phyloP scores from a whole-genome alignment of 2,113 vertebrate species.

The Chunga burmeisteri region DNA sequence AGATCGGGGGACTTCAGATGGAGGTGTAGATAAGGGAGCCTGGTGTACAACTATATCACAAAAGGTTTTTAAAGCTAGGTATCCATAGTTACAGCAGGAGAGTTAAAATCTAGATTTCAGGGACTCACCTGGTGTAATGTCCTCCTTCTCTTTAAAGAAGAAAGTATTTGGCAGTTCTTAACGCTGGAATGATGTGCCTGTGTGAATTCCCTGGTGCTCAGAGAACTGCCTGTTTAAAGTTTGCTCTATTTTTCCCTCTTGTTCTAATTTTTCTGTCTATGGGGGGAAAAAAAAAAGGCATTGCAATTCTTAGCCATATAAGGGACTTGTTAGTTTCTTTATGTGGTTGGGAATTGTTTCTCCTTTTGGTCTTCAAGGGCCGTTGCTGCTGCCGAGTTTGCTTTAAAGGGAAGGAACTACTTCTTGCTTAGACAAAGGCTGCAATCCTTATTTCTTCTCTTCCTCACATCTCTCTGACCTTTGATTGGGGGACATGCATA shows the following conservation, averaged over 20 bases:
- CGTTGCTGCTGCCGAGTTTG: not conserved
- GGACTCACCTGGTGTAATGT: conserved; percentile 41
- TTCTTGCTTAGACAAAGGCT: conserved; percentile 6
- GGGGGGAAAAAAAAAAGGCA: not conserved
- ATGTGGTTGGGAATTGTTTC: conserved; percentile 48
- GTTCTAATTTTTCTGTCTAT: conserved; percentile 35
- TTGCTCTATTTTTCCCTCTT: conserved; percentile 39
- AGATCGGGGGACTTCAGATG: not conserved
- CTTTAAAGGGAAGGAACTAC: conserved; percentile 22
- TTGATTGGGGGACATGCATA: not conserved
- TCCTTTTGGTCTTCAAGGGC: conserved; percentile 52
- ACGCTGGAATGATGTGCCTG: conserved; percentile 1
- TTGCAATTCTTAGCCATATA: conserved; percentile 36
- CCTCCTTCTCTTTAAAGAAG: conserved; percentile 57
- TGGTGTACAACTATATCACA: not conserved
- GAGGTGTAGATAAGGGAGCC: not conserved
- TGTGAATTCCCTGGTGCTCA: not conserved
- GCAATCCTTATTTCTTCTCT: conserved; percentile 12
- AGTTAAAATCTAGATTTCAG: conserved; percentile 44
- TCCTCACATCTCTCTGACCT: conserved; percentile 8
- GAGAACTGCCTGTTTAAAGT: conserved; percentile 25
- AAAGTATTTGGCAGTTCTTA: conserved; percentile 34
- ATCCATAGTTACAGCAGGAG: conserved; percentile 59
- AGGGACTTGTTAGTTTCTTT: conserved; percentile 53
- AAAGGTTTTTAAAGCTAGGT: conserved; percentile 41